A percentile compares a stretch with the other conserved stretches of the same genome.
phyloP scores from a whole-genome alignment of 2,888 invertebrate species.

The Adela reaumurella region DNA sequence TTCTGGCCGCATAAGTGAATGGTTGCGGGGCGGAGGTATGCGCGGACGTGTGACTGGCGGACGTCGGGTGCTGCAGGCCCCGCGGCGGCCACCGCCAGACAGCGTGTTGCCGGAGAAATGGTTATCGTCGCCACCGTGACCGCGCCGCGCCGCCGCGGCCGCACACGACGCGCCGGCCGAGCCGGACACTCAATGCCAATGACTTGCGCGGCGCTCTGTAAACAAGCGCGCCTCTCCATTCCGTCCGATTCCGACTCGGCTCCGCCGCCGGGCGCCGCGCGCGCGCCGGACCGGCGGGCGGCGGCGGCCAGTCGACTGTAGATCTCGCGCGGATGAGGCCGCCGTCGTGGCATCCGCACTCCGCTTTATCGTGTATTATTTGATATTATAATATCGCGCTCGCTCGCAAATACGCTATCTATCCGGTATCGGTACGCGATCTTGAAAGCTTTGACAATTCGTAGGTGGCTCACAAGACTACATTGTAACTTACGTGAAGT shows the following conservation, averaged over 20 bases:
- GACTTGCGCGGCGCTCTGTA: background rate
- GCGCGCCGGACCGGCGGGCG: background rate
- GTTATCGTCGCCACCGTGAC: background rate
- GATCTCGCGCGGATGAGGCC: background rate
- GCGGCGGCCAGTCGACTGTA: background rate
- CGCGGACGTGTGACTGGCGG: background rate
- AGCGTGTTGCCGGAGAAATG: background rate
- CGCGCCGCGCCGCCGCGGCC: background rate
- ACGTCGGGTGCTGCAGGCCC: background rate
- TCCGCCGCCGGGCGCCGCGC: background rate
- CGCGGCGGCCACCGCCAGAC: background rate
- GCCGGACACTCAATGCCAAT: background rate
- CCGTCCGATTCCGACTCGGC: too few relatives aligned
- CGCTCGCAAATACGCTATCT: background rate
- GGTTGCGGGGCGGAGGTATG: background rate
- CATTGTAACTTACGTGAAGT: slow-evolving; percentile 19
- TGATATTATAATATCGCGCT: background rate
- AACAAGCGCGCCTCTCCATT: background rate
- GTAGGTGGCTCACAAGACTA: background rate
- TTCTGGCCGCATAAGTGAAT: background rate
- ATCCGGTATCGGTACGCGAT: background rate
- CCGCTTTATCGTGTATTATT: background rate
- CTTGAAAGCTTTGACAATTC: background rate
- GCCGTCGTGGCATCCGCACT: background rate
- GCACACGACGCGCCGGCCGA: background rate